Evolutionary conservation across 2,888 invertebrate genomes (phyloP).

Genomic region (Caenorhabditis sp.): DNA sequence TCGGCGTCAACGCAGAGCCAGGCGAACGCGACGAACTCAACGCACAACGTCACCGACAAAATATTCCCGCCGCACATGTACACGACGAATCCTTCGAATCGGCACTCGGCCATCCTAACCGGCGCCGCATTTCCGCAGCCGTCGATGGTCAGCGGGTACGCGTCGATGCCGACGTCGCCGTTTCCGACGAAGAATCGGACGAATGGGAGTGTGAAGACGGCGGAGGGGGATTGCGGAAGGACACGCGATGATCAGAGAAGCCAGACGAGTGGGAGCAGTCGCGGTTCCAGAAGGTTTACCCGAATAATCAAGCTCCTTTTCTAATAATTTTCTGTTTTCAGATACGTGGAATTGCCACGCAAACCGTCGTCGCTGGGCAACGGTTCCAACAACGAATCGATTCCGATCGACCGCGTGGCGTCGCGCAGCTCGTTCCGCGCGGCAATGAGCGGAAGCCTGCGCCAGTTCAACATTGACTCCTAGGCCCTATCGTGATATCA

Average conservation of each 20-base stretch:
- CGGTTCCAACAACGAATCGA: slow-evolving; percentile 8
- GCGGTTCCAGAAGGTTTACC: slow-evolving; percentile 35
- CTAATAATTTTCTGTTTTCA: background rate
- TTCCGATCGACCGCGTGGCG: slow-evolving; percentile 27
- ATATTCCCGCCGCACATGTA: slow-evolving; percentile 37
- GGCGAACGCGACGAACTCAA: background rate
- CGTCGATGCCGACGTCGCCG: slow-evolving; percentile 50
- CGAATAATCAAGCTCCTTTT: background rate
- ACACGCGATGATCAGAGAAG: slow-evolving; percentile 35
- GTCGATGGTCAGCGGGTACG: slow-evolving; percentile 37
- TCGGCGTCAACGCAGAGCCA: too few species aligned
- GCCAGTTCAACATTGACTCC: slow-evolving; percentile 27
- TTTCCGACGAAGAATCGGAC: slow-evolving; percentile 14
- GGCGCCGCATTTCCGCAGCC: slow-evolving; percentile 1
- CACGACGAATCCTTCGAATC: background rate
- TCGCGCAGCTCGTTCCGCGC: slow-evolving; percentile 43
- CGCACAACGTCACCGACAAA: slow-evolving; percentile 10
- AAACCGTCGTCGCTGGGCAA: slow-evolving; percentile 28
- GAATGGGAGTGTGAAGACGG: slow-evolving; percentile 1
- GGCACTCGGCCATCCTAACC: background rate
- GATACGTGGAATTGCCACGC: slow-evolving; percentile 35
- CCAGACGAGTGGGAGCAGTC: slow-evolving; percentile 36
- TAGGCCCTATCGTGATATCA: background rate
- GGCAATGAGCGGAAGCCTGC: slow-evolving; percentile 44
- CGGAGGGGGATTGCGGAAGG: slow-evolving; percentile 11